A percentile compares a stretch with the other conserved stretches of the same genome.
phyloP scores from a whole-genome alignment of 2,113 vertebrate genomes.

The Cyprinodon brontotheroides region DNA sequence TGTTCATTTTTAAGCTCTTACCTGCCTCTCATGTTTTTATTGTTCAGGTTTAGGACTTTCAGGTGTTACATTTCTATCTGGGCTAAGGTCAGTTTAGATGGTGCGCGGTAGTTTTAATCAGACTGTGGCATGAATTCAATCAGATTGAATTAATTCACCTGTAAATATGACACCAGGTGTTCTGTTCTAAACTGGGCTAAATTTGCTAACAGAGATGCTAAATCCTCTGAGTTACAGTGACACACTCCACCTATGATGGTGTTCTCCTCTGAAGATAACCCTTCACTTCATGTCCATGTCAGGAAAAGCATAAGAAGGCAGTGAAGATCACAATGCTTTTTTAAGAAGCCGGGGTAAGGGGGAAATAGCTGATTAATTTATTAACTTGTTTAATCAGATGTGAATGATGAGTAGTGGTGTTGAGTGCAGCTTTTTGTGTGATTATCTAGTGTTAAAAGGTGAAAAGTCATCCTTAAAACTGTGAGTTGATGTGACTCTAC shows the following conservation, averaged over 20 bases:
- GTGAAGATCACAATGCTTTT: not conserved
- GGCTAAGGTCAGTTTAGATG: slow-evolving; percentile 11
- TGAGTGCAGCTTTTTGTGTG: slow-evolving; percentile 20
- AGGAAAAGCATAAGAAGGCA: slow-evolving; percentile 35
- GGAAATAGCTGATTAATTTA: slow-evolving; percentile 66
- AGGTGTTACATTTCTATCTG: not conserved
- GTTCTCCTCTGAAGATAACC: slow-evolving; percentile 12
- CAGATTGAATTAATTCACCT: not conserved
- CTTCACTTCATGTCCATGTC: slow-evolving; percentile 21
- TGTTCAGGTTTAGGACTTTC: slow-evolving; percentile 5
- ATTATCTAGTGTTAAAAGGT: not conserved
- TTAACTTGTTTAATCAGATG: slow-evolving; percentile 62
- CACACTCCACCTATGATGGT: slow-evolving; percentile 38
- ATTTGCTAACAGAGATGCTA: not conserved
- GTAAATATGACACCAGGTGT: not conserved
- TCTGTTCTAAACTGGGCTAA: slow-evolving; percentile 4
- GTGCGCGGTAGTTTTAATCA: not conserved
- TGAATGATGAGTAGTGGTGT: slow-evolving; percentile 47
- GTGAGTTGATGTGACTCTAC: not conserved
- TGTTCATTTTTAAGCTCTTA: slow-evolving; percentile 26
- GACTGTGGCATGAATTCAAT: not conserved
- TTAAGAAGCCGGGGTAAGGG: not conserved
- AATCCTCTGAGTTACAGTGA: slow-evolving; percentile 14
- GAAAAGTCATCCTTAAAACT: not conserved
- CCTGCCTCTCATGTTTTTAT: slow-evolving; percentile 11